phyloP scores from a whole-genome alignment of 2,888 invertebrate species.

The Scrobipalpa atriplicella region DNA sequence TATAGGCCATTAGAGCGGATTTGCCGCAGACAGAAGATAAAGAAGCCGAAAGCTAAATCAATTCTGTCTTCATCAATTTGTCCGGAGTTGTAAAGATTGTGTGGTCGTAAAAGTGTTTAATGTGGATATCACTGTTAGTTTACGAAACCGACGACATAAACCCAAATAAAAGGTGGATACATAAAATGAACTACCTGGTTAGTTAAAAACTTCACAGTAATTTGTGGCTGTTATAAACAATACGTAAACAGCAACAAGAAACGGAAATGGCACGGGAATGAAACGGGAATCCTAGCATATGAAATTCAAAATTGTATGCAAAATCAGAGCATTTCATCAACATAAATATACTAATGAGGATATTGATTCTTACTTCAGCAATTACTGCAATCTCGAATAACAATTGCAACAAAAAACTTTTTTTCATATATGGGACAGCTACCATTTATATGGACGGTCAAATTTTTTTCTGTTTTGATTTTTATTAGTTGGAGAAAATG shows the following conservation, averaged over 20 bases:
- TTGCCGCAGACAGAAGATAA: constrained; percentile 42
- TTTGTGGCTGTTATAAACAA: neutral
- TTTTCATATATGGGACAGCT: too few relatives aligned
- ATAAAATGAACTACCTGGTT: constrained; percentile 13
- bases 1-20: constrained; percentile 40
- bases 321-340: too few relatives aligned
- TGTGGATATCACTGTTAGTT: constrained; percentile 17
- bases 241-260: neutral
- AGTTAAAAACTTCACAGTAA: neutral
- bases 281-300: neutral
- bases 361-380: too few relatives aligned
- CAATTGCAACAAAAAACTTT: too few relatives aligned
- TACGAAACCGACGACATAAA: constrained; percentile 20
- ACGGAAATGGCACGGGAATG: too few relatives aligned
- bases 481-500: too few relatives aligned
- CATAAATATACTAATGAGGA: too few relatives aligned
- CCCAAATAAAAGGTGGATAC: constrained; percentile 17
- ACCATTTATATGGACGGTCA: too few relatives aligned
- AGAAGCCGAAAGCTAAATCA: constrained; percentile 17
- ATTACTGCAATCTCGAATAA: too few relatives aligned
- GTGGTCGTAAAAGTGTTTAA: constrained; percentile 14
- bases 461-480: too few relatives aligned
- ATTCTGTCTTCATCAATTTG: constrained; percentile 15
- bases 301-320: too few relatives aligned
- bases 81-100: constrained; percentile 4